Conservation (phyloP, 2,888 invertebrate genomes). For the Hylaea fasciaria region DNA sequence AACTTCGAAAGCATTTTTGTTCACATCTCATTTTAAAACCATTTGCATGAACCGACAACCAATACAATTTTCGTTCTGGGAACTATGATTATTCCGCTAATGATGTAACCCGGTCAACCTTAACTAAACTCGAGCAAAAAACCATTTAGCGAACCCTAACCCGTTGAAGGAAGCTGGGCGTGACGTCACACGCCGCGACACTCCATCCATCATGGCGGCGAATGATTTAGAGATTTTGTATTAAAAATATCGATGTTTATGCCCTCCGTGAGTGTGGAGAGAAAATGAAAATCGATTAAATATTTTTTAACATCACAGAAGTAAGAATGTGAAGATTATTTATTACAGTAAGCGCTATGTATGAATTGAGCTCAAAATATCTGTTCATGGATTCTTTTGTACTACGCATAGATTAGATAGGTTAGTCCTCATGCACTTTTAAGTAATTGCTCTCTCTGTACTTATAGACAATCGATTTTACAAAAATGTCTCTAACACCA, state of each 20-base stretch:
- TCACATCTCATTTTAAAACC: slow-evolving; percentile 27
- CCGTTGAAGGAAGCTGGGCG: slow-evolving; percentile 72
- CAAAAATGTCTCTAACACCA: too few species aligned
- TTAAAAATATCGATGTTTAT: slow-evolving; percentile 26
- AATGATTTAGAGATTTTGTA: slow-evolving; percentile 17
- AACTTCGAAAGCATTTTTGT: too few species aligned
- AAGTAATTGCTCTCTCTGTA: background rate
- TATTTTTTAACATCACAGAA: too few species aligned
- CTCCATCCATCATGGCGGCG: slow-evolving; percentile 67
- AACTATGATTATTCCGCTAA: slow-evolving; percentile 41
- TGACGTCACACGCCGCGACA: slow-evolving; percentile 57
- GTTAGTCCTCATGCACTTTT: background rate
- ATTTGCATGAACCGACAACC: slow-evolving; percentile 20
- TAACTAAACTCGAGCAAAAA: slow-evolving; percentile 50
- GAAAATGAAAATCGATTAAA: too few species aligned
- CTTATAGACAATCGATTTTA: too few species aligned
- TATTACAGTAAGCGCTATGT: too few species aligned
- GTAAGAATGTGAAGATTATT: too few species aligned
- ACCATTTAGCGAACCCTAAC: slow-evolving; percentile 64
- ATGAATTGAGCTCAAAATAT: too few species aligned
- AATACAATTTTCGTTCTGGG: slow-evolving; percentile 28
- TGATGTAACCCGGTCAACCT: slow-evolving; percentile 47
- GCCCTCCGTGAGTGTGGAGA: too few species aligned
- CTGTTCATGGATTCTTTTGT: too few species aligned
- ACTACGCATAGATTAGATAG: too few species aligned